Base-by-base conservation (phyloP, 2,797 vertebrate genomes). In the Falco columbarius region DNA sequence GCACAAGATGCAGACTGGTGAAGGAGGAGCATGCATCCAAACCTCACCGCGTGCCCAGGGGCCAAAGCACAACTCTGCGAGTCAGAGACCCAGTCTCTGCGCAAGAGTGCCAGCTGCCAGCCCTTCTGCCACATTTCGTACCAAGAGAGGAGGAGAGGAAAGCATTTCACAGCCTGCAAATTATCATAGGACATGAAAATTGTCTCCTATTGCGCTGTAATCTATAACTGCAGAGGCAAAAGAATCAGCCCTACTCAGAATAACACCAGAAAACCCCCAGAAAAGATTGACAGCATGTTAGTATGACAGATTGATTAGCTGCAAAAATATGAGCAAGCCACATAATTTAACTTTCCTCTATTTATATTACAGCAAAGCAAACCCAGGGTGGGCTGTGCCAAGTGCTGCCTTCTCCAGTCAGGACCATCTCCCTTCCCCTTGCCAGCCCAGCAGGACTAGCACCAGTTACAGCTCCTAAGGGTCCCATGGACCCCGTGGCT, bases 311-410 rank as follows among this genome's bases (percentile, higher is more conserved):
- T 66, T 75, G 82, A 93, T 94, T 51, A 90, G 90, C 96, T 88
- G 87, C 62, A 94, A 86, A 84, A 90, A 89, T 34, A 90, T 8
- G 73, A 91, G 90, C 90, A 66, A 95, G 83, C n/a, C 86, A 79
- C 90, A 34, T 14, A 75, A 86, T 81, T 89, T 49, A 79, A 55
- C 83, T 91, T n/a, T 18, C 83, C 87, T 91, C 70, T 86, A 59
- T 90, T 95, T 93, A 63, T 88, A 55, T 49, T 59, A 24, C 66
- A 81, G 89, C 24, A 6, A 55, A 90, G 94, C 89, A 71, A 87
- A 54, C 47, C 74, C 81, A 4, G 68, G 94, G 36, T 11, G 66
- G 73, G 93, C 91, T 79, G 51, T 75, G 96, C 94, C 94, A 93
- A 90, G 92, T 0, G 19, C 76, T 62, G 81, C 70, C 76, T n/a